Conservation (phyloP, 1,140 invertebrate genomes). For the Cherax destructor region DNA sequence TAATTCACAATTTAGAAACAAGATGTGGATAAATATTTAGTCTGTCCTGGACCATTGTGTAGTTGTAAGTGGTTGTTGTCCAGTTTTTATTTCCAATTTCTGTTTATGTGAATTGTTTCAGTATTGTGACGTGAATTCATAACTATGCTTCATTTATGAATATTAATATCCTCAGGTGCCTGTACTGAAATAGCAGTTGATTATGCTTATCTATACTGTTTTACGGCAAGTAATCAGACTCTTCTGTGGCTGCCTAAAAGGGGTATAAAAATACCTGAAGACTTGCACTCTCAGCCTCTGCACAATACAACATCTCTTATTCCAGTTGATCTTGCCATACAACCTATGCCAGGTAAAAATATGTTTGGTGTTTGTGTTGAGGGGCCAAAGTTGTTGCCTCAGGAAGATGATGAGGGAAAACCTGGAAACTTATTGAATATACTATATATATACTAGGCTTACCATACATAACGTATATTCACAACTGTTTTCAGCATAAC, state of each 20-base stretch:
- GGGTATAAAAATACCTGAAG: background rate
- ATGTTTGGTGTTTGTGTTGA: background rate
- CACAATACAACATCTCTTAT: conserved; percentile 34
- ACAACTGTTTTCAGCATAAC: too few relatives aligned
- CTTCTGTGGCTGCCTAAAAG: conserved; percentile 62
- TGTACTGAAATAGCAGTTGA: conserved; percentile 64
- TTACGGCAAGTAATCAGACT: conserved; percentile 19
- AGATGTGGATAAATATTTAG: too few relatives aligned
- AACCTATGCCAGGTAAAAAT: conserved; percentile 59
- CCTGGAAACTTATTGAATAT: too few relatives aligned
- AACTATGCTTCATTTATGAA: background rate
- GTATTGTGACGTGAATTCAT: too few relatives aligned
- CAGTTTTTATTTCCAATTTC: too few relatives aligned
- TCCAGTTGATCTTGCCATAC: conserved; percentile 58
- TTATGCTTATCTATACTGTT: conserved; percentile 63
- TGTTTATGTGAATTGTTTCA: too few relatives aligned
- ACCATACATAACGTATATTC: too few relatives aligned
- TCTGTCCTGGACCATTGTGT: too few relatives aligned
- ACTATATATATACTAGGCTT: too few relatives aligned
- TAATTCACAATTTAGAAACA: too few relatives aligned
- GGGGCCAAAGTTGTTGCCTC: background rate
- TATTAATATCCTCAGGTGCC: conserved; percentile 29
- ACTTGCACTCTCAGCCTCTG: conserved; percentile 6
- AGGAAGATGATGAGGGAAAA: too few relatives aligned
- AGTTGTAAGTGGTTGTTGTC: too few relatives aligned